Base-by-base conservation (phyloP, 2,888 invertebrate genomes). In the Gymnocheta viridis region DNA sequence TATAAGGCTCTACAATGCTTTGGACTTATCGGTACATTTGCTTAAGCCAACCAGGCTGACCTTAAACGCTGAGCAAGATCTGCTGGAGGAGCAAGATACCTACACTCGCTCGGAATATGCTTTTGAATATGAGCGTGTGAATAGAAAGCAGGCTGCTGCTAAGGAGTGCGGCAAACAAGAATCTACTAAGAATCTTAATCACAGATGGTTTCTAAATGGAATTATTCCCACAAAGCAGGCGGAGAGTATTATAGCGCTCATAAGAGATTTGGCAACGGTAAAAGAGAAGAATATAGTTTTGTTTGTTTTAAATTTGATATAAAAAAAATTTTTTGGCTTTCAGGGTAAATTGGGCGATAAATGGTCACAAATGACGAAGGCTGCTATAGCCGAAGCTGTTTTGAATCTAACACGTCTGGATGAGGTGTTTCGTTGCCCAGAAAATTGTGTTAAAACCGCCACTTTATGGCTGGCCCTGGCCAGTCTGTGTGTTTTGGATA, bases 251-350 rank as follows among this genome's bases (percentile, higher is more conserved):
- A 96, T 98, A 51, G 94, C 94, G 74, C 93, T 99, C 6, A 94
- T 99, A 19, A 95, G 96, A 85, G 98, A 99, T 89, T 97, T 99
- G 96, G 96, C 97, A 22, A 95, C 96, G 90, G 98, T 98, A 93
- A 41, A n/a, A 12, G 1, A 93, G 93, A 56, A 60, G 0, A 27
- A 22, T 60, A 17, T 12, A 12, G 3, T 22, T 35, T 9, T 62
- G 17, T 72, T n/a, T 14, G 4, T 29, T 19, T 3, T 12, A 1
- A 19, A 10, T 69, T 49, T 12, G 10, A 29, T 58, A 24, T 56
- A 29, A 41, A 44, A 19, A 49, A n/a, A n/a, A n/a, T 74, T 47
- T 32, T 72, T 24, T 81, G n/a, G 5, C 7, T 89, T 92, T 1
- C 60, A 98, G 97, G 98, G 97, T 3, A 96, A 96, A 89, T 92